Evolutionary conservation across 2,888 invertebrate genomes (phyloP).

Genomic region (Plebejus melissa): DNA sequence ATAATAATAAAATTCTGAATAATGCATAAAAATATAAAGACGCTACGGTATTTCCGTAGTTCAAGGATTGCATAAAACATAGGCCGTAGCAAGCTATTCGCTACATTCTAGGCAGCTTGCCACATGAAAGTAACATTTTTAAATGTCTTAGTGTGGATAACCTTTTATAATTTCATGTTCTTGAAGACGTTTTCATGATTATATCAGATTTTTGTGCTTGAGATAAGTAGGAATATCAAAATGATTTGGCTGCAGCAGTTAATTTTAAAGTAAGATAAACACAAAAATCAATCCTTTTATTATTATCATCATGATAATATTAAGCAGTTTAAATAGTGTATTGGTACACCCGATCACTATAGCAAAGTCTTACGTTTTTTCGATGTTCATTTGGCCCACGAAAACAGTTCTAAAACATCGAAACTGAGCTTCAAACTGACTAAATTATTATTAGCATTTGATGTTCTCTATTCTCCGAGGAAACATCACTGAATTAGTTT

Average conservation of each 20-base stretch:
- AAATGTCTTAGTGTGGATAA: slow-evolving; percentile 9
- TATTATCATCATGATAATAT: too few species aligned
- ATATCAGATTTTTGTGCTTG: too few species aligned
- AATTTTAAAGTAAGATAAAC: too few species aligned
- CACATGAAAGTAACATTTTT: slow-evolving; percentile 48
- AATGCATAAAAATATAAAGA: slow-evolving; percentile 30
- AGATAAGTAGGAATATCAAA: too few species aligned
- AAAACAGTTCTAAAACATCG: background rate
- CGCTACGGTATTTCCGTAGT: slow-evolving; percentile 38
- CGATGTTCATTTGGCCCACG: background rate
- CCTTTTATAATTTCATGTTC: background rate
- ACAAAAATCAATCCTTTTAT: too few species aligned
- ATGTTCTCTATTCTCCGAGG: slow-evolving; percentile 14
- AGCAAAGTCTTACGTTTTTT: background rate
- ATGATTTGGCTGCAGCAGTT: too few species aligned
- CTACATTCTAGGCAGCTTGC: slow-evolving; percentile 60
- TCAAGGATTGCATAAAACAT: slow-evolving; percentile 39
- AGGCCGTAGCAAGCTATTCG: slow-evolving; percentile 42
- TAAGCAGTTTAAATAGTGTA: too few species aligned
- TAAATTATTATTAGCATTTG: slow-evolving; percentile 22
- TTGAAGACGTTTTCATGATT: background rate
- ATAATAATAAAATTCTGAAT: slow-evolving; percentile 20
- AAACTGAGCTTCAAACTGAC: background rate
- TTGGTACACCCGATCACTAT: too few species aligned
- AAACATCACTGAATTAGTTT: slow-evolving; percentile 26